Evolutionary conservation across 1,140 invertebrate genomes (phyloP).

Genomic region (Conus ventricosus): DNA sequence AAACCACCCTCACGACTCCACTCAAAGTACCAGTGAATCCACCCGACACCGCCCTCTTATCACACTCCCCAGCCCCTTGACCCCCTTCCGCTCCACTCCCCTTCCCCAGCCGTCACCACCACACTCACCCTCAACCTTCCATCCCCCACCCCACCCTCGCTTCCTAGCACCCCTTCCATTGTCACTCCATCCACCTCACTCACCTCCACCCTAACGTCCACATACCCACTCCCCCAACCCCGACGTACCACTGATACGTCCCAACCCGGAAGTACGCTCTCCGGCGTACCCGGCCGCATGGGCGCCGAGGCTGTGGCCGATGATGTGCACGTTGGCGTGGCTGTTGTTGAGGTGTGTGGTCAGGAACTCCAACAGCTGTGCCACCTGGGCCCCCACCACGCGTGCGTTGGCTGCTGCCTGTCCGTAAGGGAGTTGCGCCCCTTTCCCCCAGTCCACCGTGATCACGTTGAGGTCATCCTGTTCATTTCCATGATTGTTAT

Average conservation of each 20-base stretch:
- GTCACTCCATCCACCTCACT: background rate
- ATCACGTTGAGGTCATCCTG: slow-evolving; percentile 81
- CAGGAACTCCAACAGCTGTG: slow-evolving; percentile 78
- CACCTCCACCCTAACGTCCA: background rate
- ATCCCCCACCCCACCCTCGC: too few relatives aligned
- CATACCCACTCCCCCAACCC: background rate
- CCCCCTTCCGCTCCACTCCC: too few relatives aligned
- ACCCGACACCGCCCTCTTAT: too few relatives aligned
- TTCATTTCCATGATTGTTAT: background rate
- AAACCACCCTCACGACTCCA: too few relatives aligned
- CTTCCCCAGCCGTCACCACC: too few relatives aligned
- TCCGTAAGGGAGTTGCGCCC: slow-evolving; percentile 89
- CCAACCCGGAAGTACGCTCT: slow-evolving; percentile 76
- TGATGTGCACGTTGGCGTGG: slow-evolving; percentile 53
- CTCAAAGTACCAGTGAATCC: too few relatives aligned
- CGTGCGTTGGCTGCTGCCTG: slow-evolving; percentile 93
- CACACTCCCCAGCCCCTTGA: too few relatives aligned
- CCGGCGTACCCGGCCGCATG: slow-evolving; percentile 72
- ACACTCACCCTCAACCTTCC: too few relatives aligned
- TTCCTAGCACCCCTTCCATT: background rate
- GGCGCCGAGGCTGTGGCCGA: slow-evolving; percentile 71
- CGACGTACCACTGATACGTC: slow-evolving; percentile 81
- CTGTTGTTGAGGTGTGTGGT: slow-evolving; percentile 61
- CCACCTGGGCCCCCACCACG: slow-evolving; percentile 91
- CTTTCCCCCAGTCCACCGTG: slow-evolving; percentile 94